phyloP scores from a whole-genome alignment of 2,797 vertebrate genomes.

The Molossus alvarezi region DNA sequence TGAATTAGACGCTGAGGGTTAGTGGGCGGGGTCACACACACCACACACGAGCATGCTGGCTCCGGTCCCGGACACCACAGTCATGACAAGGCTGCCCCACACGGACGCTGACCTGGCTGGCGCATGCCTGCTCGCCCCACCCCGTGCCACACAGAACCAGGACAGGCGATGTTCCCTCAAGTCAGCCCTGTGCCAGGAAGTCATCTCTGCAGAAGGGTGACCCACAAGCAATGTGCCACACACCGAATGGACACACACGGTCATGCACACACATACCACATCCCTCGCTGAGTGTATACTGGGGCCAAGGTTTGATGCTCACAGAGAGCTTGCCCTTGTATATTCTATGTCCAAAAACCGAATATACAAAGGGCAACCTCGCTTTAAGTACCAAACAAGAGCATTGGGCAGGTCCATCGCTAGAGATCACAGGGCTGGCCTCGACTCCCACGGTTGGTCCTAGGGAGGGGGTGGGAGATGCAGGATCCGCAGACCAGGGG shows the following conservation, averaged over 20 bases:
- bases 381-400: slow-evolving; percentile 84
- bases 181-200: neutral
- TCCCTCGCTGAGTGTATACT: slow-evolving; percentile 70
- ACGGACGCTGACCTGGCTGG: accelerated
- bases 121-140: slow-evolving; percentile 9
- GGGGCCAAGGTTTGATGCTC: slow-evolving; percentile 84
- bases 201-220: neutral
- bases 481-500: neutral
- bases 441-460: slow-evolving; percentile 60
- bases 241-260: neutral
- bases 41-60: neutral
- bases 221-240: neutral
- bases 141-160: neutral
- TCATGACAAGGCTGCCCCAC: accelerated
- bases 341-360: slow-evolving; percentile 80
- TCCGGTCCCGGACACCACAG: accelerated
- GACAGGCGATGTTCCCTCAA: neutral
- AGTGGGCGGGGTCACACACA: neutral
- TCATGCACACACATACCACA: slow-evolving; percentile 82
- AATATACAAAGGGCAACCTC: slow-evolving; percentile 87
- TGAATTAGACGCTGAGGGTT: slow-evolving; percentile 74
- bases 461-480: slow-evolving; percentile 62
- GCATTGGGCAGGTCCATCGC: slow-evolving; percentile 63
- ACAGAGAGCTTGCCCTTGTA: slow-evolving; percentile 88
- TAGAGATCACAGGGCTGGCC: neutral